phyloP scores from a whole-genome alignment of 2,797 vertebrate genomes.

The Rhyacichthys aspro region DNA sequence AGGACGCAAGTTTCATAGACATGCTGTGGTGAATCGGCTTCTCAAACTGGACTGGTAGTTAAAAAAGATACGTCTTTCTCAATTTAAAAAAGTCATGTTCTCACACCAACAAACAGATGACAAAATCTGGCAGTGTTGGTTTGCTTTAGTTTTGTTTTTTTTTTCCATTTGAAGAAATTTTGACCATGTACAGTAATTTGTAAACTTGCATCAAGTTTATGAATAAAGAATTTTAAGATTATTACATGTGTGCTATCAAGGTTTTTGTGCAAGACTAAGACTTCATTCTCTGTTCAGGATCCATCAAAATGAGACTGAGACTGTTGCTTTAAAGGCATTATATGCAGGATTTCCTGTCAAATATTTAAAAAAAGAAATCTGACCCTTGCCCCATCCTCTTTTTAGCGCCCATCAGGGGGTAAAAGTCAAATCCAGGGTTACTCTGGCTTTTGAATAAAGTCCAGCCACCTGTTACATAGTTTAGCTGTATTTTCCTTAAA shows the following conservation, averaged over 20 bases:
- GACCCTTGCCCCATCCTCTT: neutral
- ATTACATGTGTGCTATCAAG: slow-evolving; percentile 32
- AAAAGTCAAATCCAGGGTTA: slow-evolving; percentile 5
- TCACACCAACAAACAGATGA: slow-evolving; percentile 47
- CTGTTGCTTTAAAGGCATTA: neutral
- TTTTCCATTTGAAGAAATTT: slow-evolving; percentile 78
- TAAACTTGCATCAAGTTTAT: slow-evolving; percentile 99
- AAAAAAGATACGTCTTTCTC: slow-evolving; percentile 51
- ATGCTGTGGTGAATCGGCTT: slow-evolving; percentile 55
- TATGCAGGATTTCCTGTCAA: neutral
- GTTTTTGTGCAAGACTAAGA: neutral
- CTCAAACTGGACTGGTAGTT: slow-evolving; percentile 64
- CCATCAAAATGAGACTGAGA: neutral
- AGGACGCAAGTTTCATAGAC: slow-evolving; percentile 37
- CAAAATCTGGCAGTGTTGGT: slow-evolving; percentile 50
- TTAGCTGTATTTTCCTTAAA: neutral
- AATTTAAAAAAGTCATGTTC: slow-evolving; percentile 47
- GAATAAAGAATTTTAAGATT: slow-evolving; percentile 94
- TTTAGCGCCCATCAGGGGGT: neutral
- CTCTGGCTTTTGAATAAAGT: neutral
- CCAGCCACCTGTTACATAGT: slow-evolving; percentile 3
- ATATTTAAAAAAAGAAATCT: neutral
- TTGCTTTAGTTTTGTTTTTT: slow-evolving; percentile 58
- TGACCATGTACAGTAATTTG: slow-evolving; percentile 95
- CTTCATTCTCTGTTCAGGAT: too few species aligned